Percentiles rank a stretch among this genome's conserved stretches.
Evolutionary conservation across 1,140 invertebrate genomes (phyloP).

Genomic region (Coelopa frigida): DNA sequence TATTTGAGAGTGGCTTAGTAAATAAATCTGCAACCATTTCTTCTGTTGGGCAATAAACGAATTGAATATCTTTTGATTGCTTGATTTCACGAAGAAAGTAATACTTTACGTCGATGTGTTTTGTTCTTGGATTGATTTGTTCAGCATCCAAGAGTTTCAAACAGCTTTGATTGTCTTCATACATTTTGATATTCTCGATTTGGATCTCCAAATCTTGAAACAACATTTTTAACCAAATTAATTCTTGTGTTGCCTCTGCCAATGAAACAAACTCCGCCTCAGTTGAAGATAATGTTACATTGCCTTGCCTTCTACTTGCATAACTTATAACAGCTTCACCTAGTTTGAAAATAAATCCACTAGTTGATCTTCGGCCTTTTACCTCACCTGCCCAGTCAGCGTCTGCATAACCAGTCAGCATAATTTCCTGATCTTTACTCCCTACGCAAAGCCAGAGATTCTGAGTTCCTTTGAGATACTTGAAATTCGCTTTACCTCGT

Average conservation of each 20-base stretch:
- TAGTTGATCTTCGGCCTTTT: slow-evolving; percentile 19
- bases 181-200: too few species aligned
- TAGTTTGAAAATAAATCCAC: slow-evolving; percentile 18
- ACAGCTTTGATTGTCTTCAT: neutral
- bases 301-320: slow-evolving; percentile 17
- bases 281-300: slow-evolving; percentile 20
- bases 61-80: slow-evolving; percentile 8
- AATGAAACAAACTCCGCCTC: slow-evolving; percentile 22
- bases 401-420: slow-evolving; percentile 16
- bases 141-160: neutral
- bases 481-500: slow-evolving; percentile 25
- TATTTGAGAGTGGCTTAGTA: slow-evolving; percentile 13
- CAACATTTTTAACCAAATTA: slow-evolving; percentile 13
- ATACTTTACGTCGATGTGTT: slow-evolving; percentile 25
- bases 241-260: slow-evolving; percentile 15
- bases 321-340: slow-evolving; percentile 16
- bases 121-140: slow-evolving; percentile 8
- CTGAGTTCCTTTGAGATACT: slow-evolving; percentile 37
- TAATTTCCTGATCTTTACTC: neutral
- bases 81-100: slow-evolving; percentile 18
- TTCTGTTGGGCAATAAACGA: slow-evolving; percentile 17
- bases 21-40: slow-evolving; percentile 20
- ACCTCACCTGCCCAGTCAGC: slow-evolving; percentile 18
- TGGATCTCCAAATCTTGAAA: slow-evolving; percentile 9
- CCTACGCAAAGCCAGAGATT: slow-evolving; percentile 11